Conservation (phyloP, 2,888 invertebrate genomes). For the Eupithecia tripunctaria region DNA sequence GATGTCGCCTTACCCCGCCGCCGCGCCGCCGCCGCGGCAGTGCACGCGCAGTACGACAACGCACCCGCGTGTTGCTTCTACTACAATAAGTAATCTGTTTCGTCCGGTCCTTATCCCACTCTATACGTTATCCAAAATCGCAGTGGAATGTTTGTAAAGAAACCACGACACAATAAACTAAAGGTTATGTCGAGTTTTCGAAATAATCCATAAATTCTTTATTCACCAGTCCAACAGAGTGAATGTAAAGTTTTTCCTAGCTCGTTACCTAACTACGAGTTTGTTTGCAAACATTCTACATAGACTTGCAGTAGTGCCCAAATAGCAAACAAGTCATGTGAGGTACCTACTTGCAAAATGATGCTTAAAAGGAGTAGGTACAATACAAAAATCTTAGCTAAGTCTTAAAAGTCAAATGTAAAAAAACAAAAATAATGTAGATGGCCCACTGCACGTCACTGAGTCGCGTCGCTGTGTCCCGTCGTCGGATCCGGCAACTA, state of each 20-base stretch:
- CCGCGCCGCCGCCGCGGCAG: neutral
- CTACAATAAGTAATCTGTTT: neutral
- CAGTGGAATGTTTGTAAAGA: too few species aligned
- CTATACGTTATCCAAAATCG: neutral
- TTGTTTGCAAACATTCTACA: too few species aligned
- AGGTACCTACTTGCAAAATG: too few species aligned
- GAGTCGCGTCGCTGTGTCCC: neutral
- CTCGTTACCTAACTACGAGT: too few species aligned
- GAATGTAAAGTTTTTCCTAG: too few species aligned
- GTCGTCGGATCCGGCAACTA: slow-evolving; percentile 18
- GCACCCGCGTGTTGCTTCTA: neutral
- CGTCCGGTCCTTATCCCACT: neutral
- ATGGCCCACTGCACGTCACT: neutral
- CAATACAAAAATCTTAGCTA: too few species aligned
- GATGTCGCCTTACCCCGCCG: slow-evolving; percentile 24
- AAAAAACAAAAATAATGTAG: neutral
- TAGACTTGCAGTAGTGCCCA: too few species aligned
- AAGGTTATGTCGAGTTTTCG: too few species aligned
- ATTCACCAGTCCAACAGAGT: too few species aligned
- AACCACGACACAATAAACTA: too few species aligned
- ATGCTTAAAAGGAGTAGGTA: too few species aligned
- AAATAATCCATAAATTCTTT: too few species aligned
- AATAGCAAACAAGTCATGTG: neutral
- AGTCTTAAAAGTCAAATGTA: neutral
- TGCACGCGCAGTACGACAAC: neutral